Conservation (phyloP, 2,797 vertebrate species). For the Luscinia luscinia region DNA sequence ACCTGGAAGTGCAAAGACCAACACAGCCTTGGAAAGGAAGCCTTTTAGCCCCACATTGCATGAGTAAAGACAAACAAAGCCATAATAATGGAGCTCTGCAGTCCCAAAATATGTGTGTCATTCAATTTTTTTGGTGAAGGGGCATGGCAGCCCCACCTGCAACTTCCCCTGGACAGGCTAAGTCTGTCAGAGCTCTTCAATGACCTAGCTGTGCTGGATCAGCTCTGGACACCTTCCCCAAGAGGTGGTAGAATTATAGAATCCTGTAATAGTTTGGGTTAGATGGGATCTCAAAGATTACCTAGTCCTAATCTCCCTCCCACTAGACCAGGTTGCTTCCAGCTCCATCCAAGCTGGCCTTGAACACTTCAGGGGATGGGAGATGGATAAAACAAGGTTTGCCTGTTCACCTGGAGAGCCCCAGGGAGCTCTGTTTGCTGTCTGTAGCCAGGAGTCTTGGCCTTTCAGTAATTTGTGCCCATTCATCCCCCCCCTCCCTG, state of each 20-base stretch:
- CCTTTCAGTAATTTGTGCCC: neutral
- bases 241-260: neutral
- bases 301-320: neutral
- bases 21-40: neutral
- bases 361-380: neutral
- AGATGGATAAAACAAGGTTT: neutral
- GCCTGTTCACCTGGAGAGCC: neutral
- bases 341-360: neutral
- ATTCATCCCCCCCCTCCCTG: neutral
- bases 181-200: neutral
- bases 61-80: neutral
- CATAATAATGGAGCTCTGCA: neutral
- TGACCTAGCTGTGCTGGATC: neutral
- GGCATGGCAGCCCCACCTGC: neutral
- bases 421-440: neutral
- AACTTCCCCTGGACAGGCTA: neutral
- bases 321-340: neutral
- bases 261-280: neutral
- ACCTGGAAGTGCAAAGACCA: neutral
- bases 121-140: neutral
- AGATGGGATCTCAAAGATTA: neutral
- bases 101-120: neutral
- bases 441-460: neutral
- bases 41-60: neutral
- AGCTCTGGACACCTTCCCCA: neutral